Percentiles rank a stretch among this genome's conserved stretches.
Evolutionary conservation across 1,140 invertebrate genomes (phyloP).

Genomic region (Hermetia illucens): DNA sequence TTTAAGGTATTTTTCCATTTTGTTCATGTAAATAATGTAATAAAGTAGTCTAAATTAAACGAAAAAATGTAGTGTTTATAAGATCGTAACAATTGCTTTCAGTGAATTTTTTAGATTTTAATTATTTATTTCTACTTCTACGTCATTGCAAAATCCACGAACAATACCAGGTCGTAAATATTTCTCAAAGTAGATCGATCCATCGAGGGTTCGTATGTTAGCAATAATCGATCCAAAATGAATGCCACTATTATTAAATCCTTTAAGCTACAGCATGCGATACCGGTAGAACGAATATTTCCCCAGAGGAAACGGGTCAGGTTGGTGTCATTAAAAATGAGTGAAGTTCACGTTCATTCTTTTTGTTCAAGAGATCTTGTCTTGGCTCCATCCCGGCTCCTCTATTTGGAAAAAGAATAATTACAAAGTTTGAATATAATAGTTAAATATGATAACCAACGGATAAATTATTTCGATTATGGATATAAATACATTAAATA

Average conservation of each 20-base stretch:
- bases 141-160: neutral
- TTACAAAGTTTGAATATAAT: slow-evolving; percentile 5
- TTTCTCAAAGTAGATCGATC: neutral
- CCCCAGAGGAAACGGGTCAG: slow-evolving; percentile 16
- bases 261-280: slow-evolving; percentile 1
- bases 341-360: slow-evolving; percentile 27
- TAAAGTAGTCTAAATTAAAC: too few species aligned
- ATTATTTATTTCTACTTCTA: too few species aligned
- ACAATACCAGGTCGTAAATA: neutral
- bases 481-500: too few species aligned
- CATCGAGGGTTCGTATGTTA: neutral
- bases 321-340: slow-evolving; percentile 30
- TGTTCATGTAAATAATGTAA: too few species aligned
- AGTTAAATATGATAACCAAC: slow-evolving; percentile 4
- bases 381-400: slow-evolving; percentile 33
- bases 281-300: neutral
- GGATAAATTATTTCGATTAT: slow-evolving; percentile 9
- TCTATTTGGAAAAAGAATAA: slow-evolving; percentile 24
- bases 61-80: too few species aligned
- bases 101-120: too few species aligned
- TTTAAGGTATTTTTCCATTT: too few species aligned
- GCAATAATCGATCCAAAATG: neutral
- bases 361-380: slow-evolving; percentile 31
- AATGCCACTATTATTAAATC: neutral
- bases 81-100: too few species aligned